phyloP scores from a whole-genome alignment of 2,113 vertebrate species.

The Oryzias woworae region DNA sequence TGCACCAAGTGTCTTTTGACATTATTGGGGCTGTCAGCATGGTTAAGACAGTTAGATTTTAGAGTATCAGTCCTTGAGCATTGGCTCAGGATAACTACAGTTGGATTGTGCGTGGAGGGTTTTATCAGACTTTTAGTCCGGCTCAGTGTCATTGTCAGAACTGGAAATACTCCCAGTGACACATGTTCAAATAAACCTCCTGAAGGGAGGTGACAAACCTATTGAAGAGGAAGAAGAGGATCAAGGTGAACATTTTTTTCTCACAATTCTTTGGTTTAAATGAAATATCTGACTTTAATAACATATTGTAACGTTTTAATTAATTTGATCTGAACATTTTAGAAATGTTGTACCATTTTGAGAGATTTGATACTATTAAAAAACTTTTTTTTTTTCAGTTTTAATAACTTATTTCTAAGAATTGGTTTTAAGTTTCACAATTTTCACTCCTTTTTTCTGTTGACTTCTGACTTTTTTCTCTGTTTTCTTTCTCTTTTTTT shows the following conservation, averaged over 20 bases:
- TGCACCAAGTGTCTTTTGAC: slow-evolving; percentile 52
- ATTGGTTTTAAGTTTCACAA: no score
- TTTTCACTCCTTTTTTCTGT: no score
- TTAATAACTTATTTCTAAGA: no score
- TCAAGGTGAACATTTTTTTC: neutral
- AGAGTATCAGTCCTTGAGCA: slow-evolving; percentile 55
- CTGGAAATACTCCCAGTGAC: slow-evolving; percentile 25
- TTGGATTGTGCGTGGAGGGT: slow-evolving; percentile 50
- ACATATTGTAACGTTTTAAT: no score
- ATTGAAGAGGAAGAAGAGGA: slow-evolving; percentile 9
- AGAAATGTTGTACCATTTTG: no score
- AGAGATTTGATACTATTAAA: no score
- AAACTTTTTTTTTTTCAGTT: no score
- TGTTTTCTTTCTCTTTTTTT: no score
- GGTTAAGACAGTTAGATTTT: slow-evolving; percentile 64
- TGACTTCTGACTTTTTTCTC: no score
- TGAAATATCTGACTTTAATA: no score
- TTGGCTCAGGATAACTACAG: slow-evolving; percentile 44
- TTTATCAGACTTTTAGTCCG: slow-evolving; percentile 48
- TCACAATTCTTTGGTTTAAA: no score
- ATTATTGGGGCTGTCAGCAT: slow-evolving; percentile 56
- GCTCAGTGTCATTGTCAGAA: slow-evolving; percentile 44
- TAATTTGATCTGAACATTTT: no score
- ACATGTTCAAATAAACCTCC: slow-evolving; percentile 10
- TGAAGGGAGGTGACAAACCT: slow-evolving; percentile 16